Evolutionary conservation across 1,140 invertebrate species (phyloP), one percentile per base, ranked within the genome.

Genomic region (Mycetomoellerius zeteki): DNA sequence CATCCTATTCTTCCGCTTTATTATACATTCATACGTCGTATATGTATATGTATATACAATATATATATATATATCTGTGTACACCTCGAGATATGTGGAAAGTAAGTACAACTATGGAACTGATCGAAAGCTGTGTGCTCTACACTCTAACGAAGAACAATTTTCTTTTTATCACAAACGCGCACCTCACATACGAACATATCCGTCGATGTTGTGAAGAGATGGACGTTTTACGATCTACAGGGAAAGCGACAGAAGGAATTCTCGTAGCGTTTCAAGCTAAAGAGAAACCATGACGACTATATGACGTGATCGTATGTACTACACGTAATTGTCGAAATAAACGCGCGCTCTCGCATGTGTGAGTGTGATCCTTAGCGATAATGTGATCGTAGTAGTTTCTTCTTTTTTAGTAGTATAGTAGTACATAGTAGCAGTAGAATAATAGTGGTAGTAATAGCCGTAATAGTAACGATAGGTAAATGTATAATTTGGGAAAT

Each of bases 101-200:
- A 90, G 88, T 94, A 94, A 94, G 92, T 94, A 94, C 93, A 91
- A 89, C 93, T 93, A 93, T 90, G 88, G 87, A 91, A 91, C 91
- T 90, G 88, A 90, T 91, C 89, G 84, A 90, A 91, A 92, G 86
- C 87, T 86, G 62, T 86, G 62, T 85, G 71, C 24, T 60, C 27
- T 87, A 52, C 50, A n/a, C 47, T 86, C 78, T 58, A 67, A 87
- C 62, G 21, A 67, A 86, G 86, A 86, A 58, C 27, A 75, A 82
- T 80, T 47, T 64, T 80, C 54, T 21, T 67, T 43, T 58, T 73
- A 82, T 81, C 89, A 37, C 37, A 60, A 86, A 71, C 84, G 69
- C 72, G 12, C 62, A 33, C 19, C 33, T 72, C 43, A 27, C 27
- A 37, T 21, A 69, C 62, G 69, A 80, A 77, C 71, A 27, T 62